Evolutionary conservation across 2,888 invertebrate species (phyloP), one percentile per base, ranked within the genome.

Genomic region (Theodoxus fluviatilis): DNA sequence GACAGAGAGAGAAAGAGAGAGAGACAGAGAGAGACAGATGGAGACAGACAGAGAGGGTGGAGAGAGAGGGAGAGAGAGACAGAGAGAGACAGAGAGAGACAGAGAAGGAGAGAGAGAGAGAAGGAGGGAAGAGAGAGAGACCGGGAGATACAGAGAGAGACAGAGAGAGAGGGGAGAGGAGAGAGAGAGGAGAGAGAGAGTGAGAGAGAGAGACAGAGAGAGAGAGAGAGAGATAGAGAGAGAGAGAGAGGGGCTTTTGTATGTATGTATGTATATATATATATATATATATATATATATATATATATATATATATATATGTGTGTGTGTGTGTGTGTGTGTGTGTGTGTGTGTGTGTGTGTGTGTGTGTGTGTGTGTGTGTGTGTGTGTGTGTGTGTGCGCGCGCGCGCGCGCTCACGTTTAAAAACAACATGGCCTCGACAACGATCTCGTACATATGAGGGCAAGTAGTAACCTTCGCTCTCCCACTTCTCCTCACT

Each of bases 161-260:
- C 15, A 33, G 31, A 59, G 18, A 33, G 33, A 28, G 59, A 31
- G 28, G 31, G 59, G 33, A 33, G 31, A 28, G 59, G 59, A 18
- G 25, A 55, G 25, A 25, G 18, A 6, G n/a, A 25, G 25, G 25
- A 55, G 55, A 12, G 18, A 6, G 55, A 18, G n/a, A n/a, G n/a
- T 22, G 55, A 25, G 25, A 55, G 55, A 18, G 38, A 64, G 22
- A n/a, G 38, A 64, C 38, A 35, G 64, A 64, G 64, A 64, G 40
- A 64, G 64, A 64, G 64, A 66, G 43, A 47, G 43, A 66, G 43
- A 47, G 47, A 47, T 25, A 47, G 66, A 66, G 66, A 66, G 66
- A 66, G 66, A 66, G 66, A 66, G 66, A 66, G 66, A 66, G 47
- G 28, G 66, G n/a, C n/a, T n/a, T n/a, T n/a, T n/a, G n/a, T n/a